These are phyloP conservation scores for Drosophila subquinaria DNA, from an alignment of 2,888 invertebrate genomes.

Conservation along the genomic window DNA sequence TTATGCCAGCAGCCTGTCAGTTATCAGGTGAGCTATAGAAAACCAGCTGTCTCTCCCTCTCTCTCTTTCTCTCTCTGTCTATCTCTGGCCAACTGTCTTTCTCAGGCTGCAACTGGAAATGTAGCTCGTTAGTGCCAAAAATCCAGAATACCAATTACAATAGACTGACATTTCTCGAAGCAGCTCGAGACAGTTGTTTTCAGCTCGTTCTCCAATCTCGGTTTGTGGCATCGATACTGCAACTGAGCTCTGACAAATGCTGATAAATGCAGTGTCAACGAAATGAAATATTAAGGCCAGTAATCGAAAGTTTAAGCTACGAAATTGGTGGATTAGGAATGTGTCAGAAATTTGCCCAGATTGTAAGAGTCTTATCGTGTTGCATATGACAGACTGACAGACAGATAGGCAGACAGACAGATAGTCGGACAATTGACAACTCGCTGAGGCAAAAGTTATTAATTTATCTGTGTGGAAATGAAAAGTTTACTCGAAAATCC, in stretches of 20 bases:
- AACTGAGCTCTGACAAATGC: slow-evolving; percentile 25
- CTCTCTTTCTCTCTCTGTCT: not conserved
- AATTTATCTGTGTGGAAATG: slow-evolving; percentile 8
- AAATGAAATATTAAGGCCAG: slow-evolving; percentile 49
- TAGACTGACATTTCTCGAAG: slow-evolving; percentile 25
- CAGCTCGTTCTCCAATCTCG: slow-evolving; percentile 7
- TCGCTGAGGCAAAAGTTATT: slow-evolving; percentile 16
- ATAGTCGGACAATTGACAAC: slow-evolving; percentile 10
- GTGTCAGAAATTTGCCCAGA: slow-evolving; percentile 32
- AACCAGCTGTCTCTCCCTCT: slow-evolving; percentile 3
- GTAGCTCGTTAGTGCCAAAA: slow-evolving; percentile 47
- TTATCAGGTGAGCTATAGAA: slow-evolving; percentile 22
- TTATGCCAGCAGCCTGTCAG: slow-evolving; percentile 33
- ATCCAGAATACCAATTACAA: slow-evolving; percentile 47
- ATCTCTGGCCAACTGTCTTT: slow-evolving; percentile 11
- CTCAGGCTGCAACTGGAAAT: slow-evolving; percentile 19
- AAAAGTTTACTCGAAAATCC: slow-evolving; percentile 15
- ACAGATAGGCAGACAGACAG: slow-evolving; percentile 16
- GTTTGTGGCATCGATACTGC: slow-evolving; percentile 37
- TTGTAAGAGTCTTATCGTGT: slow-evolving; percentile 37
- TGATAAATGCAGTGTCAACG: slow-evolving; percentile 62
- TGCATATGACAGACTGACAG: slow-evolving; percentile 32
- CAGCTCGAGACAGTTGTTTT: slow-evolving; percentile 9
- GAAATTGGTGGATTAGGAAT: slow-evolving; percentile 44
- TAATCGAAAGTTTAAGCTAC: slow-evolving; percentile 28